phyloP scores from a whole-genome alignment of 2,113 vertebrate genomes.

The Polypterus senegalus region DNA sequence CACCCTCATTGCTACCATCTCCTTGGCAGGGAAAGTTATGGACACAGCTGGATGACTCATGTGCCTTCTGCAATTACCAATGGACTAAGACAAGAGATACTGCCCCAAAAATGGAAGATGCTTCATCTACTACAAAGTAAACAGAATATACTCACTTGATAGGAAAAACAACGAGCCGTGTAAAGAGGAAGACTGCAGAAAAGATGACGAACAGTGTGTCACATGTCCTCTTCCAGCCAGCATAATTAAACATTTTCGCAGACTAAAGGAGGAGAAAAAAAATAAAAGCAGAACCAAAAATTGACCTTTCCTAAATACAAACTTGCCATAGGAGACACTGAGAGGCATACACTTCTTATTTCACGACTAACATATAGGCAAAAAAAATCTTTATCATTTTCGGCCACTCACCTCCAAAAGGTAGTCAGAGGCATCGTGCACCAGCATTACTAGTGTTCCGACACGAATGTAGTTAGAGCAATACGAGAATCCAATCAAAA shows the following conservation, averaged over 20 bases:
- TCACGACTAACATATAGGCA: neutral
- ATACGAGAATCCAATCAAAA: constrained; percentile 80
- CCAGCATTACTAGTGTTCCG: constrained; percentile 70
- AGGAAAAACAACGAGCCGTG: constrained; percentile 64
- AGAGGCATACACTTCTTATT: no score
- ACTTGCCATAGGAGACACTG: no score
- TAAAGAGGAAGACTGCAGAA: constrained; percentile 61
- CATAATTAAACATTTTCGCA: constrained; percentile 76
- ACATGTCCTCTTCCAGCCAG: constrained; percentile 59
- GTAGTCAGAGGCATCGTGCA: constrained; percentile 73
- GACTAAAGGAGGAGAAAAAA: constrained; percentile 40
- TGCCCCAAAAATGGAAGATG: no score
- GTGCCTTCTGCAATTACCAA: neutral
- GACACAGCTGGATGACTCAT: neutral
- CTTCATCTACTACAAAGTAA: neutral
- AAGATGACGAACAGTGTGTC: constrained; percentile 67
- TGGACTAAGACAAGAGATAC: no score
- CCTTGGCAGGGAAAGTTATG: neutral
- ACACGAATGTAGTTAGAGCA: constrained; percentile 73
- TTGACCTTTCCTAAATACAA: no score
- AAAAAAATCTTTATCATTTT: neutral
- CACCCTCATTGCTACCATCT: neutral
- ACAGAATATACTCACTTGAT: constrained; percentile 48
- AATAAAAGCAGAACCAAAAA: neutral
- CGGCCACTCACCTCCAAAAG: constrained; percentile 65